Conservation (phyloP, 1,140 invertebrate genomes). For the Myzus persicae region DNA sequence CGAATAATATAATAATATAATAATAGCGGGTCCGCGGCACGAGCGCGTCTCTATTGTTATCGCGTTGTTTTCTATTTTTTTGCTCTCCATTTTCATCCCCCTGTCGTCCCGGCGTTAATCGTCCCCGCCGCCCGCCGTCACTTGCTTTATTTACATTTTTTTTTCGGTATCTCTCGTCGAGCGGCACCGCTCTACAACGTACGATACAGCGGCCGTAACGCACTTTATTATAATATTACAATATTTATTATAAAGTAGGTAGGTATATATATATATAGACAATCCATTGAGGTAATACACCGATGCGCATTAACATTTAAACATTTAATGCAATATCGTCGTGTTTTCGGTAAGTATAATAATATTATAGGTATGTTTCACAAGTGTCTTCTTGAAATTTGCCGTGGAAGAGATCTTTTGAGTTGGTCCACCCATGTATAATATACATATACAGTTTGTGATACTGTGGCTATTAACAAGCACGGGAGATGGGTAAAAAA, state of each 20-base stretch:
- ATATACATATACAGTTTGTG: too few relatives aligned
- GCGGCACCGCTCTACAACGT: not conserved
- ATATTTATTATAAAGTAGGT: not conserved
- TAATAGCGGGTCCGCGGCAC: not conserved
- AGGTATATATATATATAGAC: too few relatives aligned
- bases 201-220: not conserved
- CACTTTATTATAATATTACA: too few relatives aligned
- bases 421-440: too few relatives aligned
- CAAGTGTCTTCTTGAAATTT: not conserved
- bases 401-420: not conserved
- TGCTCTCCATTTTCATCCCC: not conserved
- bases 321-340: not conserved
- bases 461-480: not conserved
- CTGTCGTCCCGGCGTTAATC: not conserved
- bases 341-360: not conserved
- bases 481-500: not conserved
- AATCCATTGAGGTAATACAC: not conserved
- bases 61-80: not conserved
- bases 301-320: not conserved
- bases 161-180: not conserved
- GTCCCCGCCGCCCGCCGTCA: too few relatives aligned
- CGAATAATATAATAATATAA: not conserved
- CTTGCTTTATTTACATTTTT: not conserved
- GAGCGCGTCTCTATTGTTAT: not conserved
- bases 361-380: not conserved